Conservation (phyloP, 2,797 vertebrate genomes). For the Neostethus bicornis region DNA sequence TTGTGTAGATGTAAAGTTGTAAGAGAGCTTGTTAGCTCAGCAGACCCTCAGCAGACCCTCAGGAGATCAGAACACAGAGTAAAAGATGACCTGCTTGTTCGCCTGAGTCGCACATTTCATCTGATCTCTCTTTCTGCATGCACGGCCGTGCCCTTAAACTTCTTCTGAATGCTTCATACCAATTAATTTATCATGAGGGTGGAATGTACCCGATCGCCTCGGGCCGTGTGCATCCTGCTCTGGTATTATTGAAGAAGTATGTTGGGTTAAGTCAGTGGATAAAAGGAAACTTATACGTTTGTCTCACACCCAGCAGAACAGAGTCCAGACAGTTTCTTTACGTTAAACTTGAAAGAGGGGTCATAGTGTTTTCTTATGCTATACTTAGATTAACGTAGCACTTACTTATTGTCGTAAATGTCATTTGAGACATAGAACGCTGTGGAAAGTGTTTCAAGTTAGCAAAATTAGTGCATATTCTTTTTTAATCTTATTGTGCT, state of each 20-base stretch:
- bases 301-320: constrained; percentile 21
- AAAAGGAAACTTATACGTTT: constrained; percentile 20
- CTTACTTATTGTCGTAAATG: no score
- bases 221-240: constrained; percentile 20
- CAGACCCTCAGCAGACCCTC: constrained; percentile 19
- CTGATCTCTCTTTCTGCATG: constrained; percentile 19
- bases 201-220: constrained; percentile 23
- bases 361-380: no score
- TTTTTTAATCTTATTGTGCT: no score
- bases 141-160: constrained; percentile 26
- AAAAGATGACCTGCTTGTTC: constrained; percentile 23
- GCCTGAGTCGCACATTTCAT: constrained; percentile 15
- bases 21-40: constrained; percentile 19
- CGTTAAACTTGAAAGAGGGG: no score
- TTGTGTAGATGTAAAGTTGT: constrained; percentile 27
- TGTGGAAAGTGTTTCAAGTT: no score
- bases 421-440: no score
- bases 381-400: no score
- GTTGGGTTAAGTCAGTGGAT: constrained; percentile 16
- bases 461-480: no score
- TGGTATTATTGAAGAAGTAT: constrained; percentile 11
- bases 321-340: constrained; percentile 5
- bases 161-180: constrained; percentile 33
- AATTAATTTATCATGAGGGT: constrained; percentile 49
- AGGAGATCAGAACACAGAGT: constrained; percentile 18